Conservation (phyloP, 2,888 invertebrate genomes). For the Pseudococcus viburni region DNA sequence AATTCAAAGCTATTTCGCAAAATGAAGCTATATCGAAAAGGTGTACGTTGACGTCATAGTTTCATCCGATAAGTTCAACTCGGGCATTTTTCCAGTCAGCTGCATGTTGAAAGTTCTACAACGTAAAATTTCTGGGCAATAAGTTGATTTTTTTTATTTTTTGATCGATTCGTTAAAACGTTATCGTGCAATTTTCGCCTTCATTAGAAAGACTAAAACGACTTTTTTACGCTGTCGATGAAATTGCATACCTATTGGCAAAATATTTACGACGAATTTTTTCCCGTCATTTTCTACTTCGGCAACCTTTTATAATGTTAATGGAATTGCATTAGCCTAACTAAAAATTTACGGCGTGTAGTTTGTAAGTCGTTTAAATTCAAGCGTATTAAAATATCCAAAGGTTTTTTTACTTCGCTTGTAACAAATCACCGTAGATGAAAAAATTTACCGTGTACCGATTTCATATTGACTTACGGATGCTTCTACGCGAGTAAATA, state of each 20-base stretch:
- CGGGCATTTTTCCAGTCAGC: not conserved
- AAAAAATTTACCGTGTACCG: too few species aligned
- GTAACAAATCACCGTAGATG: not conserved
- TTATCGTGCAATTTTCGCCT: conserved; percentile 7
- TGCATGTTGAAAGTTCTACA: not conserved
- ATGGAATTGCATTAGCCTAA: conserved; percentile 2
- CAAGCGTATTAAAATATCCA: not conserved
- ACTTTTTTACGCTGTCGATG: not conserved
- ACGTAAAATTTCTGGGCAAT: not conserved
- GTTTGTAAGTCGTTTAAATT: not conserved
- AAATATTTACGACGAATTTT: not conserved
- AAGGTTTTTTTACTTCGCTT: not conserved
- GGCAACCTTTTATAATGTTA: conserved; percentile 17
- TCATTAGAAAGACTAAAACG: conserved; percentile 7
- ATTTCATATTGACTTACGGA: too few species aligned
- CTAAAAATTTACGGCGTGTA: conserved; percentile 3
- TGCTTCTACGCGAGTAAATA: too few species aligned
- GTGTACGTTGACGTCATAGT: conserved; percentile 6
- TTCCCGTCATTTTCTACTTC: conserved; percentile 21
- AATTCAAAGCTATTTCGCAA: not conserved
- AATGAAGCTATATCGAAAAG: not conserved
- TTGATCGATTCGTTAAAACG: conserved; percentile 6
- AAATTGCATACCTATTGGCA: not conserved
- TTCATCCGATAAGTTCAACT: conserved; percentile 7
- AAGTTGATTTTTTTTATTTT: conserved; percentile 13